Percentiles rank a stretch among this genome's conserved stretches.
These are phyloP conservation scores for Neotoma lepida DNA, from an alignment of 2,113 vertebrate species.

Conservation along the genomic window DNA sequence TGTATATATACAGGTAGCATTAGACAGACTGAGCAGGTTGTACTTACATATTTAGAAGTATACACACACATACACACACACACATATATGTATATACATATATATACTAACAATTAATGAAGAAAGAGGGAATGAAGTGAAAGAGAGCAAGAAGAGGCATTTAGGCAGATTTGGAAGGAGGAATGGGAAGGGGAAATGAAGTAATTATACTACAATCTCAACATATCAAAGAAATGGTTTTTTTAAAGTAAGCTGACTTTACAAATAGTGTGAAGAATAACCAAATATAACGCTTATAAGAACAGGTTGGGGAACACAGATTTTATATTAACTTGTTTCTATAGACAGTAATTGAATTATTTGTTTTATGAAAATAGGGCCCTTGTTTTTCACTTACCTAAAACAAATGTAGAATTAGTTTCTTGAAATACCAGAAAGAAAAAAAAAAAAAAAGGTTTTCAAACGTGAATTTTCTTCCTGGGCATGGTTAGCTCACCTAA, in stretches of 20 bases:
- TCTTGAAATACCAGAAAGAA: constrained; percentile 79
- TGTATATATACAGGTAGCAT: not conserved
- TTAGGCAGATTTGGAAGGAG: not conserved
- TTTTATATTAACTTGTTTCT: constrained; percentile 79
- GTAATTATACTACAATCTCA: not conserved
- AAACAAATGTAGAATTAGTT: constrained; percentile 69
- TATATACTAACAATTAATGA: not conserved
- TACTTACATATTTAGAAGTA: not conserved
- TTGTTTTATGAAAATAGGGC: constrained; percentile 79
- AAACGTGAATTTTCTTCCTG: constrained; percentile 76
- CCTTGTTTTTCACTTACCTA: constrained; percentile 55
- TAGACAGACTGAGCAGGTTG: not conserved
- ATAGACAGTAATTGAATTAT: constrained; percentile 71
- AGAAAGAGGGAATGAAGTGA: not conserved
- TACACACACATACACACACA: not conserved
- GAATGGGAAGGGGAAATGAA: not conserved
- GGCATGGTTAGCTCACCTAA: constrained; percentile 56
- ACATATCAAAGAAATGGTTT: not conserved
- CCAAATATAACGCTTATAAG: constrained; percentile 78
- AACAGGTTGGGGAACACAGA: constrained; percentile 72
- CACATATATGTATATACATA: not conserved
- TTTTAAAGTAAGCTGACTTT: constrained; percentile 66
- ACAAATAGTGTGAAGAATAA: constrained; percentile 70
- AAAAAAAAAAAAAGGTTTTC: constrained; percentile 71
- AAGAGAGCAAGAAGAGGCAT: not conserved